phyloP scores from a whole-genome alignment of 1,140 invertebrate species.

The Drosophila persimilis region DNA sequence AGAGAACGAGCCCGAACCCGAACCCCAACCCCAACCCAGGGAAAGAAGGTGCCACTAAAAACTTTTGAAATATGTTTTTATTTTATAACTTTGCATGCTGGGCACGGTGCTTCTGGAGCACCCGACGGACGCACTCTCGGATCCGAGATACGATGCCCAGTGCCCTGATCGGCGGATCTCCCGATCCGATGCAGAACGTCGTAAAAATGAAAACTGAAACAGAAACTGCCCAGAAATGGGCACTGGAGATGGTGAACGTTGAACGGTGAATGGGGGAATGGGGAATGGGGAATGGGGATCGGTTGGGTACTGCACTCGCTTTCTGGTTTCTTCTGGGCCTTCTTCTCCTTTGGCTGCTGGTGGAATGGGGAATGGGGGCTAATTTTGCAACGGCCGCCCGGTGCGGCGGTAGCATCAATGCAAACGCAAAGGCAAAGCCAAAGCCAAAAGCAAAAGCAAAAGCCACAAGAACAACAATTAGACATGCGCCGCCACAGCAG shows the following conservation, averaged over 20 bases:
- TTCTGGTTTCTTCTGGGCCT: slow-evolving; percentile 9
- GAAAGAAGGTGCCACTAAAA: slow-evolving; percentile 74
- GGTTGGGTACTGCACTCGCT: slow-evolving; percentile 5
- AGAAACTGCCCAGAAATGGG: slow-evolving; percentile 16
- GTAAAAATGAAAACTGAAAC: slow-evolving; percentile 51
- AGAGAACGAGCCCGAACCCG: slow-evolving; percentile 31
- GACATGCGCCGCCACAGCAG: slow-evolving; percentile 37
- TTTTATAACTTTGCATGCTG: slow-evolving; percentile 80
- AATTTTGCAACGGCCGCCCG: slow-evolving; percentile 76
- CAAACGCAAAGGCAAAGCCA: slow-evolving; percentile 6
- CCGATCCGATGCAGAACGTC: slow-evolving; percentile 62
- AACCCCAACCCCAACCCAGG: not conserved
- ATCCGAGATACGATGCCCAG: not conserved
- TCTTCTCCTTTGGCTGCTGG: not conserved
- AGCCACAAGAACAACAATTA: slow-evolving; percentile 50
- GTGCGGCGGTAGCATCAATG: slow-evolving; percentile 74
- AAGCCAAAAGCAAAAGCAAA: slow-evolving; percentile 19
- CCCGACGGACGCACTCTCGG: slow-evolving; percentile 24
- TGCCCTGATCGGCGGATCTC: not conserved
- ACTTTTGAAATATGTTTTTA: slow-evolving; percentile 82
- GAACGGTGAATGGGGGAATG: too few relatives aligned
- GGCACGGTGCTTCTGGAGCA: slow-evolving; percentile 78
- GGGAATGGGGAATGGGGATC: too few relatives aligned
- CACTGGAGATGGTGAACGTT: too few relatives aligned
- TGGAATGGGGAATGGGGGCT: slow-evolving; percentile 37